These are phyloP conservation scores for Umimayanthus kanabou DNA, from an alignment of 92 coral and sea anemone species.

Conservation along the genomic window DNA sequence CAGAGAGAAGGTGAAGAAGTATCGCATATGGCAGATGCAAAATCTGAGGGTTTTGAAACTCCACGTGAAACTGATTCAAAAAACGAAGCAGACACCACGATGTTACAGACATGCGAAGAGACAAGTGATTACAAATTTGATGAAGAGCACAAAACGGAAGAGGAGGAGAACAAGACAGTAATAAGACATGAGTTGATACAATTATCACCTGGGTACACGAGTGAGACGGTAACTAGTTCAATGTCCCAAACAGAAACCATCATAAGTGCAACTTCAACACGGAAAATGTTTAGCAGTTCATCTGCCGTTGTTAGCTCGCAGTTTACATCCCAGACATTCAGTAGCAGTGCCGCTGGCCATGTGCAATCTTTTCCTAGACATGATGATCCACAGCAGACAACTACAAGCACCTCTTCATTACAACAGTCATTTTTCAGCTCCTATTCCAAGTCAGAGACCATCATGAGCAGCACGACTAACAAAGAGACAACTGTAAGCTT, in stretches of 20 bases:
- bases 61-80: not conserved
- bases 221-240: not conserved
- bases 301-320: slow-evolving; percentile 12
- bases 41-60: slow-evolving; percentile 1
- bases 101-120: not conserved
- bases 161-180: not conserved
- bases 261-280: not conserved
- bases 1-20: slow-evolving; percentile 1
- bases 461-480: slow-evolving; percentile 8
- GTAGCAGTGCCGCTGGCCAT: not conserved
- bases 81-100: not conserved
- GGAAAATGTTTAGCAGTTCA: slow-evolving; percentile 4
- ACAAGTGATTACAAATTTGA: not conserved
- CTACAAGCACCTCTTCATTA: not conserved
- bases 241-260: not conserved
- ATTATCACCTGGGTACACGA: not conserved
- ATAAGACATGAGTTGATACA: not conserved
- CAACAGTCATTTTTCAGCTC: slow-evolving; percentile 7
- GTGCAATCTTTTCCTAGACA: not conserved
- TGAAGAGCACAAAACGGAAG: slow-evolving; percentile 18
- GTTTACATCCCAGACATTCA: slow-evolving; percentile 6
- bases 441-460: not conserved
- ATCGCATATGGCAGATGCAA: not conserved
- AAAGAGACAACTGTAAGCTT: slow-evolving; percentile 16
- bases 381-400: slow-evolving; percentile 13